These are phyloP conservation scores for Nerophis ophidion DNA, from an alignment of 2,113 vertebrate species.

Conservation along the genomic window DNA sequence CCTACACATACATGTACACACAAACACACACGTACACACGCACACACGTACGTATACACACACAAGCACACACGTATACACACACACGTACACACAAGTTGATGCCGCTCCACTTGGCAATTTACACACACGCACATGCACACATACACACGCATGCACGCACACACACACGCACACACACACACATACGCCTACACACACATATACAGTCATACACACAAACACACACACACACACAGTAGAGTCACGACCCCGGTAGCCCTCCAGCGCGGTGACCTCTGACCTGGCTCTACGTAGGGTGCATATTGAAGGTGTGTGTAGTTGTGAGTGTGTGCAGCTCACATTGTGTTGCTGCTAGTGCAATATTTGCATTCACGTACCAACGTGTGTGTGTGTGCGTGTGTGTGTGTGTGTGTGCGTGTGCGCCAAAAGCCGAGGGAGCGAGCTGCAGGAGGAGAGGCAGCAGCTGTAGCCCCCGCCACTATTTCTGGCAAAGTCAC, in stretches of 20 bases:
- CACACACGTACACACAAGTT: too few relatives aligned
- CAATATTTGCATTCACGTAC: too few relatives aligned
- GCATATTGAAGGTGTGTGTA: conserved; percentile 13
- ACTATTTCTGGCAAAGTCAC: conserved; percentile 81
- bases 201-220: too few relatives aligned
- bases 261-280: conserved; percentile 26
- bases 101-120: conserved; percentile 48
- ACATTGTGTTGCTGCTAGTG: conserved; percentile 4
- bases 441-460: conserved; percentile 73
- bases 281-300: conserved; percentile 7
- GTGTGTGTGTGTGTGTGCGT: conserved; percentile 66
- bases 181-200: too few relatives aligned
- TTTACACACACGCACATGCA: conserved; percentile 8
- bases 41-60: too few relatives aligned
- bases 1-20: too few relatives aligned
- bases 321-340: neutral
- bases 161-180: conserved; percentile 20
- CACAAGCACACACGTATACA: too few relatives aligned
- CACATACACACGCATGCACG: conserved; percentile 6
- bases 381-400: conserved; percentile 46
- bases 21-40: too few relatives aligned
- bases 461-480: conserved; percentile 77
- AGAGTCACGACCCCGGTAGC: conserved; percentile 25
- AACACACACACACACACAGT: conserved; percentile 15
- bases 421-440: conserved; percentile 72